phyloP scores from a whole-genome alignment of 1,140 invertebrate genomes.

The Proctacanthus coquilletti region DNA sequence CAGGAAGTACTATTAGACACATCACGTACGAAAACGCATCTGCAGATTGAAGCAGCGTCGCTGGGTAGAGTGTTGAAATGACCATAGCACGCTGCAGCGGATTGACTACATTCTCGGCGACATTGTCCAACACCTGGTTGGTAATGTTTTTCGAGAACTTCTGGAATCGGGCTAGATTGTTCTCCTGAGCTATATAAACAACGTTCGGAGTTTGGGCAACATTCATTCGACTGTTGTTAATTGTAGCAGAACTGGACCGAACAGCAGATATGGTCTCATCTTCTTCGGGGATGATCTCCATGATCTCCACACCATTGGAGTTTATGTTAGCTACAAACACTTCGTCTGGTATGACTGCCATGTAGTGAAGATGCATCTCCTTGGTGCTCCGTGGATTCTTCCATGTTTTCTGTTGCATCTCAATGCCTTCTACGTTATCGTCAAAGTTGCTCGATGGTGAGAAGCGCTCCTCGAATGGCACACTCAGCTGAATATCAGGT shows the following conservation, averaged over 20 bases:
- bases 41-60: slow-evolving; percentile 21
- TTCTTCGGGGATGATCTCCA: slow-evolving; percentile 29
- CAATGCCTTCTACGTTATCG: slow-evolving; percentile 25
- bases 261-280: slow-evolving; percentile 25
- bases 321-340: slow-evolving; percentile 26
- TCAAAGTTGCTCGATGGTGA: slow-evolving; percentile 6
- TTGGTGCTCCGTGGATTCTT: slow-evolving; percentile 14
- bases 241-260: slow-evolving; percentile 24
- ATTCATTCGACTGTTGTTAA: slow-evolving; percentile 15
- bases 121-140: slow-evolving; percentile 20
- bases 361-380: slow-evolving; percentile 22
- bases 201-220: slow-evolving; percentile 16
- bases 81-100: slow-evolving; percentile 21
- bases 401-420: slow-evolving; percentile 11
- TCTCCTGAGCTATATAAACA: slow-evolving; percentile 8
- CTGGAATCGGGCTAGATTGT: slow-evolving; percentile 11
- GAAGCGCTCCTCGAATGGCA: slow-evolving; percentile 20
- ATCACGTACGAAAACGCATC: slow-evolving; percentile 29
- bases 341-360: slow-evolving; percentile 22
- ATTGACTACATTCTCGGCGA: slow-evolving; percentile 22
- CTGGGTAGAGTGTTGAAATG: slow-evolving; percentile 23
- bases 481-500: slow-evolving; percentile 14
- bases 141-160: slow-evolving; percentile 20
- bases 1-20: slow-evolving; percentile 24
- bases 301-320: slow-evolving; percentile 28